A percentile compares a stretch with the other conserved stretches of the same genome.
Conservation (phyloP, 2,888 invertebrate species). For the Pyrocoelia pectoralis region DNA sequence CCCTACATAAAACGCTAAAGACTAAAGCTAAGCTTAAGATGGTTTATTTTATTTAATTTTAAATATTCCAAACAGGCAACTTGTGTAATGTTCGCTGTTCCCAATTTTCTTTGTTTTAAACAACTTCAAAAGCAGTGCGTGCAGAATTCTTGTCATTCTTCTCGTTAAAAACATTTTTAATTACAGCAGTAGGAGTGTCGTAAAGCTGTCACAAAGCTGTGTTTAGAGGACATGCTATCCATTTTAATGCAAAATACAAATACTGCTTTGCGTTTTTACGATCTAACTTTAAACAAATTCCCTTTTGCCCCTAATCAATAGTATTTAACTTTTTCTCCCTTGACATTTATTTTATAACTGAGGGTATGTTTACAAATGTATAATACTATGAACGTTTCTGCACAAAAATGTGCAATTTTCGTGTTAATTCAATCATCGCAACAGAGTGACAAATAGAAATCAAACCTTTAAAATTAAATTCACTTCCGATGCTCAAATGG, state of each 20-base stretch:
- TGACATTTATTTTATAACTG: conserved; percentile 1
- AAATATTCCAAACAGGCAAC: conserved; percentile 34
- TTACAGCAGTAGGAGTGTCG: conserved; percentile 38
- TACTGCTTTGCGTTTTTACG: conserved; percentile 30
- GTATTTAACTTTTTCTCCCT: conserved; percentile 5
- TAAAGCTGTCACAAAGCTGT: conserved; percentile 37
- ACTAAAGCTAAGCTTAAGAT: not conserved
- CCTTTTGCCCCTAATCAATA: conserved; percentile 5
- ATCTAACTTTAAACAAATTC: conserved; percentile 21
- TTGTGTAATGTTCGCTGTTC: conserved; percentile 31
- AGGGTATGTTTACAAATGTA: not conserved
- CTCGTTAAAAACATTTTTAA: conserved; percentile 38
- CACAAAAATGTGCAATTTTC: not conserved
- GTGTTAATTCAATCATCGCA: conserved; percentile 38
- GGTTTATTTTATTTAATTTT: conserved; percentile 25
- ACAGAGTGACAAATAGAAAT: conserved; percentile 42
- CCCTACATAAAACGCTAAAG: not conserved
- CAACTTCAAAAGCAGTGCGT: conserved; percentile 38
- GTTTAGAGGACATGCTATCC: conserved; percentile 38
- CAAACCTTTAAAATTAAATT: conserved; percentile 42
- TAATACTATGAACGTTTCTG: not conserved
- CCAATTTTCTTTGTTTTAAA: conserved; percentile 36
- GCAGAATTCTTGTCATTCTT: conserved; percentile 37
- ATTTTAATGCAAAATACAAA: conserved; percentile 37
- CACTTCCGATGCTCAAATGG: conserved; percentile 29